Evolutionary conservation across 2,888 invertebrate genomes (phyloP).

Genomic region (Drosophila lutescens): DNA sequence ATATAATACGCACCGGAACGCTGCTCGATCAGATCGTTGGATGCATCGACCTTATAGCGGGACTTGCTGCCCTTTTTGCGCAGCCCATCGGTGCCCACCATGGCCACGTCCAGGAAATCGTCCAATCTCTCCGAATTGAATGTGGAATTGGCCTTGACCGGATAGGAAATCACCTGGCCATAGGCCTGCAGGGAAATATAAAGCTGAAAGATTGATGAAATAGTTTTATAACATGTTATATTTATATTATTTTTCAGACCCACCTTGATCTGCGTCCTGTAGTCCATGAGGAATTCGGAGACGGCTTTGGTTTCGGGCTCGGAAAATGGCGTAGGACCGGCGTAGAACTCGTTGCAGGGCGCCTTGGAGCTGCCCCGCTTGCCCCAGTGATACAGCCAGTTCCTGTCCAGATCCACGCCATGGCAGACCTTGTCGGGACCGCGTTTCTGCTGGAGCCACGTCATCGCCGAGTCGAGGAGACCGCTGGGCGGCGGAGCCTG

Average conservation of each 20-base stretch:
- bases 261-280: slow-evolving; percentile 87
- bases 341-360: slow-evolving; percentile 90
- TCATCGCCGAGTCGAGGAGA: slow-evolving; percentile 82
- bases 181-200: slow-evolving; percentile 89
- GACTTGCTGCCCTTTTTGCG: slow-evolving; percentile 81
- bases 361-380: slow-evolving; percentile 89
- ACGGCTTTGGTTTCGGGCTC: slow-evolving; percentile 91
- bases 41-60: slow-evolving; percentile 83
- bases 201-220: slow-evolving; percentile 81
- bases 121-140: slow-evolving; percentile 80
- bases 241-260: no score
- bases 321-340: slow-evolving; percentile 90
- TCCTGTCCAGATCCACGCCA: slow-evolving; percentile 91
- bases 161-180: slow-evolving; percentile 89
- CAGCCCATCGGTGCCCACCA: slow-evolving; percentile 82
- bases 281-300: slow-evolving; percentile 87
- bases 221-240: no score
- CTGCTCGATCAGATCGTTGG: slow-evolving; percentile 81
- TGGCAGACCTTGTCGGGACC: slow-evolving; percentile 85
- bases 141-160: slow-evolving; percentile 83
- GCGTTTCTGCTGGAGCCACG: slow-evolving; percentile 82
- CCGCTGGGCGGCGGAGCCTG: slow-evolving; percentile 73
- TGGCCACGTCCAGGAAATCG: slow-evolving; percentile 83
- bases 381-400: slow-evolving; percentile 91
- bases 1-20: slow-evolving; percentile 55